A percentile compares a stretch with the other conserved stretches of the same genome.
Conservation (phyloP, 2,113 vertebrate genomes). For the Narcine bancroftii region DNA sequence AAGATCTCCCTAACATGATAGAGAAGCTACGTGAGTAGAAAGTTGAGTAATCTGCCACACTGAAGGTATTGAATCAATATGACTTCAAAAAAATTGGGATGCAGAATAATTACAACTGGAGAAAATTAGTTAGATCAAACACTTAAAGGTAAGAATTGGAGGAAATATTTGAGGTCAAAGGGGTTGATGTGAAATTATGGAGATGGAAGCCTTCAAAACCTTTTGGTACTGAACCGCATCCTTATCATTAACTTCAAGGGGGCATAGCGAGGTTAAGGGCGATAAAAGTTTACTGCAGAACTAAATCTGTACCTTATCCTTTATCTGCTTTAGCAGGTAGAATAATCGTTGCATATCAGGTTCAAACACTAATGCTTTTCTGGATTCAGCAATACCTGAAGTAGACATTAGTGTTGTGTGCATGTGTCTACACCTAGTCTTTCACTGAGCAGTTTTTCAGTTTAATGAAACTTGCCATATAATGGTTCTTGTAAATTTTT, state of each 20-base stretch:
- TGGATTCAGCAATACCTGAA: not conserved
- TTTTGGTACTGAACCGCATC: constrained; percentile 4
- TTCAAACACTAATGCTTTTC: not conserved
- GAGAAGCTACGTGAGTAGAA: not conserved
- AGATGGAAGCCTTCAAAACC: not conserved
- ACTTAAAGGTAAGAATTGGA: not conserved
- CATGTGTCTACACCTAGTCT: not conserved
- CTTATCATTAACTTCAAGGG: constrained; percentile 35
- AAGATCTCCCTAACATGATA: not conserved
- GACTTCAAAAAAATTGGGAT: not conserved
- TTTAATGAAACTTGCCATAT: not conserved
- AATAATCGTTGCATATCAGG: not conserved
- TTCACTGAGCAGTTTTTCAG: not conserved
- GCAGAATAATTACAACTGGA: not conserved
- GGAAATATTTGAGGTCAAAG: not conserved
- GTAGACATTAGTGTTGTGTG: not conserved
- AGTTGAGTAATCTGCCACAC: not conserved
- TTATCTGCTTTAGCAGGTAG: not conserved
- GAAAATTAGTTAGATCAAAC: not conserved
- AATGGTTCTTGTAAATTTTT: not conserved
- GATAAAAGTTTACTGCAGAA: not conserved
- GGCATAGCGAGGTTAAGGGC: constrained; percentile 6
- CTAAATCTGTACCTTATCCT: not conserved
- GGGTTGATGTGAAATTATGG: not conserved
- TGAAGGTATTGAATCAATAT: not conserved